Base-by-base conservation (phyloP, 2,797 vertebrate species). In the Scolopax rusticola region DNA sequence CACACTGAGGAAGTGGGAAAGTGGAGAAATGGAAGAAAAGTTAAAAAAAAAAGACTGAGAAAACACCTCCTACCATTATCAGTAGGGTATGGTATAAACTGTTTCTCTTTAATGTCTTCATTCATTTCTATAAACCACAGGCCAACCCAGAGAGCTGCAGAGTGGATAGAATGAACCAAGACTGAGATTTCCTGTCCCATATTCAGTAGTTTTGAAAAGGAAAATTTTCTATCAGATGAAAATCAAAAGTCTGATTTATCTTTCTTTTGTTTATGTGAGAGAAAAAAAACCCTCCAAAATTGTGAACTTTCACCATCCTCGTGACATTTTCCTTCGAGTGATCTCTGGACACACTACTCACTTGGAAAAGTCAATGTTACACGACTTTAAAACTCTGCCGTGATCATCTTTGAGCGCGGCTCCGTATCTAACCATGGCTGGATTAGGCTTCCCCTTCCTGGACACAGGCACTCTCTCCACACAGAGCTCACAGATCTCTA, bases 91-190 rank as follows among this genome's bases (percentile, higher is more conserved):
- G 2, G 4, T 51, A 85, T 41, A 14, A 86, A 45, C 65, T 43
- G 64, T 67, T 83, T 76, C 59, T 80, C 74, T 92, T 78, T 63
- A 93, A 73, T 51, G 80, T 85, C 93, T 93, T 94, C 38, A 80
- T 82, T 93, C 71, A 79, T 92, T 97, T 92, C 91, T 97, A 78
- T 74, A 96, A 96, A 86, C 87, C 40, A 88, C 59, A 71, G 57
- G 89, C 95, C 87, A 96, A n/a, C 59, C 82, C 71, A 83, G 78
- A 96, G 86, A 92, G 84, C 88, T 97, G 65, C 75, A 86, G 96
- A 95, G 54, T 73, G 86, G 88, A 95, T 4, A 89, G 70, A 95
- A 95, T 79, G 91, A 94, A 76, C 50, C 88, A 95, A 86, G 92
- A 95, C 90, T 94, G 91, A 94, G 78, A 97, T 90, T 94, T 93